phyloP scores from a whole-genome alignment of 2,888 invertebrate species.

The Folsomia manolachei region DNA sequence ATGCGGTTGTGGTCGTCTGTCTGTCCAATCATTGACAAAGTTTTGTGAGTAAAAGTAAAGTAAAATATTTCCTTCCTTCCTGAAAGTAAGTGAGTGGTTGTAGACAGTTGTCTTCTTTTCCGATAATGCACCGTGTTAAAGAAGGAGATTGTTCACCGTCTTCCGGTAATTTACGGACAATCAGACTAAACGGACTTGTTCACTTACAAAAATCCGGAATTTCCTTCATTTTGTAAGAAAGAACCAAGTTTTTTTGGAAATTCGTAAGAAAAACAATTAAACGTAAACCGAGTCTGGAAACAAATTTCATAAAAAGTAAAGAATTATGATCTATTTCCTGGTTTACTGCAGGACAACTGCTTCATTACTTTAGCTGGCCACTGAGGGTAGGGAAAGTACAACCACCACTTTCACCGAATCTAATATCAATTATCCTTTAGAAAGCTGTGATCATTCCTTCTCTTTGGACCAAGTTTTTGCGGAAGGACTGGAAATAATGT shows the following conservation, averaged over 20 bases:
- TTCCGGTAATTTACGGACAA: too few relatives aligned
- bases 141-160: background rate
- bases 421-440: slow-evolving; percentile 48
- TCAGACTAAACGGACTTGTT: too few relatives aligned
- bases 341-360: background rate
- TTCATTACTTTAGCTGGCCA: too few relatives aligned
- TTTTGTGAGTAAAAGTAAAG: background rate
- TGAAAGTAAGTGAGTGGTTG: too few relatives aligned
- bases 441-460: slow-evolving; percentile 17
- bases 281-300: background rate
- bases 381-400: too few relatives aligned
- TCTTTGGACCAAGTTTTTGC: background rate
- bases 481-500: background rate
- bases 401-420: slow-evolving; percentile 18
- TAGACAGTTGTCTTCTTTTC: background rate
- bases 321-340: background rate
- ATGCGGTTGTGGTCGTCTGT: background rate
- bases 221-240: background rate
- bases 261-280: too few relatives aligned
- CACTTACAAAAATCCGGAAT: background rate
- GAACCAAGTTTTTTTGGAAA: too few relatives aligned
- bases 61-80: slow-evolving; percentile 3
- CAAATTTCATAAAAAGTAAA: background rate
- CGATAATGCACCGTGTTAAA: too few relatives aligned
- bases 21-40: background rate